Percentiles rank a stretch among this genome's conserved stretches.
phyloP scores from a whole-genome alignment of 2,888 invertebrate genomes.

The Ellobium chinense region DNA sequence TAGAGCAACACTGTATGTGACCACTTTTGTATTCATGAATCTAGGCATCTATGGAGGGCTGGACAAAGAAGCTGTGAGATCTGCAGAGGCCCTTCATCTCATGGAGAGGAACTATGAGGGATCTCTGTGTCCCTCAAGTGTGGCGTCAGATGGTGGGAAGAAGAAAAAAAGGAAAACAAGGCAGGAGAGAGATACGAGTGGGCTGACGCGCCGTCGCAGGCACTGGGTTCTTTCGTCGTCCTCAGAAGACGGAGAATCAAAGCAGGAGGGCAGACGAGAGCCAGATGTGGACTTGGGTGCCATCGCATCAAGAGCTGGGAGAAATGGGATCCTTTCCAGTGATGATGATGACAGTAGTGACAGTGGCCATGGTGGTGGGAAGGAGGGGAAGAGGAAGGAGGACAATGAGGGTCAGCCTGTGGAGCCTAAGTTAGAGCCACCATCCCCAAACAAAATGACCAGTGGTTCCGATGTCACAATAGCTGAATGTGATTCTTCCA shows the following conservation, averaged over 20 bases:
- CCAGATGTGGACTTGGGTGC: background rate
- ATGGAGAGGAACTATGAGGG: slow-evolving; percentile 33
- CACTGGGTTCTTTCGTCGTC: slow-evolving; percentile 23
- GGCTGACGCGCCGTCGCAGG: background rate
- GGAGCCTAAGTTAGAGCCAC: background rate
- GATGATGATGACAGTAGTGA: slow-evolving; percentile 8
- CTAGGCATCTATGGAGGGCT: slow-evolving; percentile 34
- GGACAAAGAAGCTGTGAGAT: slow-evolving; percentile 20
- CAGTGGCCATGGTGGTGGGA: background rate
- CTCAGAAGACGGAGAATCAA: background rate
- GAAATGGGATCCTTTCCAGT: background rate
- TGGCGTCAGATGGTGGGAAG: background rate
- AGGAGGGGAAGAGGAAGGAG: background rate
- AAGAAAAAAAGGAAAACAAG: slow-evolving; percentile 32
- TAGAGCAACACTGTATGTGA: no score
- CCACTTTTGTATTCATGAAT: no score
- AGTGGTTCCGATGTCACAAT: background rate
- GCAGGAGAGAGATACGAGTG: slow-evolving; percentile 36
- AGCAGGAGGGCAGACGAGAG: background rate
- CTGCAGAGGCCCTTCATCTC: slow-evolving; percentile 40
- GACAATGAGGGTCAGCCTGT: background rate
- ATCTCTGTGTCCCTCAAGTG: background rate
- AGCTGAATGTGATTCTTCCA: slow-evolving; percentile 43
- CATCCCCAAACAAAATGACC: slow-evolving; percentile 5
- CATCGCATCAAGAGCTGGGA: background rate